A percentile compares a stretch with the other conserved stretches of the same genome.
These are phyloP conservation scores for Drosophila aldrichi DNA, from an alignment of 2,888 invertebrate genomes.

Conservation along the genomic window DNA sequence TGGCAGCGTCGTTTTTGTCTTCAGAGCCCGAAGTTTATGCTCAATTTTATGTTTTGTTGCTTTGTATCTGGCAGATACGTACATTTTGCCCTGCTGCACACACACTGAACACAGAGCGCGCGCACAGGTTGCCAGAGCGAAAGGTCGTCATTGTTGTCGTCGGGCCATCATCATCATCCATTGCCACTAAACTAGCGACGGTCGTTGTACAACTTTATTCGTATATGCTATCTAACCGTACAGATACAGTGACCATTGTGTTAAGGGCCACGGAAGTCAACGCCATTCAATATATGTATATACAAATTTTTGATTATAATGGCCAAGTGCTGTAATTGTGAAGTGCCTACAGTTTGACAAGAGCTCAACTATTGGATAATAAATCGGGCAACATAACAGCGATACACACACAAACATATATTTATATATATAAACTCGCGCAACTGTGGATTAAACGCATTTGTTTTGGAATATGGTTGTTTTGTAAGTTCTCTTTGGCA, in stretches of 20 bases:
- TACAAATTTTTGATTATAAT: slow-evolving; percentile 32
- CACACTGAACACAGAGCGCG: slow-evolving; percentile 41
- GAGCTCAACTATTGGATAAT: slow-evolving; percentile 38
- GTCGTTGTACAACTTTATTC: slow-evolving; percentile 14
- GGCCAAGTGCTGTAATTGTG: slow-evolving; percentile 48
- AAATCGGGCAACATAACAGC: slow-evolving; percentile 2
- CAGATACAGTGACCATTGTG: slow-evolving; percentile 39
- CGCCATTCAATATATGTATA: slow-evolving; percentile 31
- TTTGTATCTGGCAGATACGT: slow-evolving; percentile 77
- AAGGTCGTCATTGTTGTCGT: slow-evolving; percentile 64
- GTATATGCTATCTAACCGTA: slow-evolving; percentile 25
- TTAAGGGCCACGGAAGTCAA: slow-evolving; percentile 16
- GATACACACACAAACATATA: not conserved
- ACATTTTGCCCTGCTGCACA: slow-evolving; percentile 59
- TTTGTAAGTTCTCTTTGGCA: slow-evolving; percentile 72
- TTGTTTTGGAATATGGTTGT: slow-evolving; percentile 81
- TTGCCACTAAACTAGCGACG: slow-evolving; percentile 52
- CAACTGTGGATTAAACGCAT: slow-evolving; percentile 53
- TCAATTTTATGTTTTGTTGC: slow-evolving; percentile 39
- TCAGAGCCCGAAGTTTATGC: slow-evolving; percentile 48
- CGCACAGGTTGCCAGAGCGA: slow-evolving; percentile 76
- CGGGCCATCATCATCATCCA: slow-evolving; percentile 17
- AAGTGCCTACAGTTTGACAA: slow-evolving; percentile 35
- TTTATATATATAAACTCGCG: not conserved
- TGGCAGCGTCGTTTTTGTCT: slow-evolving; percentile 58